These are phyloP conservation scores for Marcusenius ussheri DNA, from an alignment of 2,113 vertebrate genomes.

Conservation along the genomic window DNA sequence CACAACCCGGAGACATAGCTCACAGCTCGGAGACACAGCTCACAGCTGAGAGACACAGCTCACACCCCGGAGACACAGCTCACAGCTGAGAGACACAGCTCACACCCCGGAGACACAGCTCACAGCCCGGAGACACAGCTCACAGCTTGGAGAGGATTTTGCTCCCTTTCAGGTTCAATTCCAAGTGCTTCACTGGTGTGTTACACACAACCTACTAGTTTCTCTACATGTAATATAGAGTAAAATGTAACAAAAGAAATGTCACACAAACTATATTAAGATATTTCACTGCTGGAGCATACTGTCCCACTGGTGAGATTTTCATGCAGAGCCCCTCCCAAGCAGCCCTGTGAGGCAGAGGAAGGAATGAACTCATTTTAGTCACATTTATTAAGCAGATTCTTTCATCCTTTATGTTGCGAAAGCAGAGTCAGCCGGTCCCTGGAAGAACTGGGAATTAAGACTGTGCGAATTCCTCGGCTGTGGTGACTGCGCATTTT, in stretches of 20 bases:
- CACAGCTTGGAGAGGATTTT: background rate
- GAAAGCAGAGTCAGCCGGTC: background rate
- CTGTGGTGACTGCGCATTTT: background rate
- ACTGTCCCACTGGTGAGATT: background rate
- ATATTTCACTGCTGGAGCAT: background rate
- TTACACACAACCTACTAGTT: background rate
- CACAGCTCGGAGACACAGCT: background rate
- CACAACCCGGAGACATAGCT: background rate
- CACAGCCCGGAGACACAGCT: no score
- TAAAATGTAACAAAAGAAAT: background rate
- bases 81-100: background rate
- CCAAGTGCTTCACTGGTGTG: background rate
- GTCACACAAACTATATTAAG: background rate
- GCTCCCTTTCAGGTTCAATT: background rate
- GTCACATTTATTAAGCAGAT: background rate
- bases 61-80: no score
- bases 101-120: no score
- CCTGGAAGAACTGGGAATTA: background rate
- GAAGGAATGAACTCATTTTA: background rate
- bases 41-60: background rate
- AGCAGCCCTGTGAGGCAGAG: background rate
- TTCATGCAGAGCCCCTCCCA: background rate
- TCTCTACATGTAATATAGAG: background rate
- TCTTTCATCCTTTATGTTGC: background rate
- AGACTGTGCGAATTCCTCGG: no score